Percentiles rank a stretch among this genome's conserved stretches.
phyloP scores from a whole-genome alignment of 2,797 vertebrate species.

The Acropternis orthonyx region DNA sequence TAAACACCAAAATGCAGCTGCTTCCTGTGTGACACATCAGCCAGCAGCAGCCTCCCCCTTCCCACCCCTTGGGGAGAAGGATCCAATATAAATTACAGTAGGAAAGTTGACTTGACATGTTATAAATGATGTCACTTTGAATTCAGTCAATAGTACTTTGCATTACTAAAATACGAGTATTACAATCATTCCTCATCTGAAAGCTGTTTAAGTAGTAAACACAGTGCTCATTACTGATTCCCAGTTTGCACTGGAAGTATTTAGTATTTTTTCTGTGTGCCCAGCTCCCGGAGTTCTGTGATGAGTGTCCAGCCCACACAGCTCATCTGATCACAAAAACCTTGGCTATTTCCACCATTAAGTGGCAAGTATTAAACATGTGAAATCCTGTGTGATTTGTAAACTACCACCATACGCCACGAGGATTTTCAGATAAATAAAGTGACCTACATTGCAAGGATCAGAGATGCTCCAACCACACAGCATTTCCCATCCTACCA shows the following conservation, averaged over 20 bases:
- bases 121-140: not conserved
- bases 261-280: not conserved
- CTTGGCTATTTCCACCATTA: not conserved
- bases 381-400: not conserved
- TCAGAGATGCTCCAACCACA: not conserved
- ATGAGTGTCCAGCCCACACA: not conserved
- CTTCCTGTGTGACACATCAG: not conserved
- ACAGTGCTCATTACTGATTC: not conserved
- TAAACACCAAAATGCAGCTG: not conserved
- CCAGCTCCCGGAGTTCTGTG: not conserved
- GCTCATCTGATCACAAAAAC: not conserved
- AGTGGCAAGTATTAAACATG: not conserved
- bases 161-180: not conserved
- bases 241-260: not conserved
- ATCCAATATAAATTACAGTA: not conserved
- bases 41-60: not conserved
- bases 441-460: not conserved
- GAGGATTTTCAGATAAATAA: not conserved
- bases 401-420: accelerated
- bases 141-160: conserved; percentile 24
- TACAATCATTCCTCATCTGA: not conserved
- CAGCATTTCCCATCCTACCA: not conserved
- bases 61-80: not conserved
- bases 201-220: not conserved
- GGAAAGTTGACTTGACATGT: not conserved